Conservation (phyloP, 1,140 invertebrate species). For the Drosophila orena region DNA sequence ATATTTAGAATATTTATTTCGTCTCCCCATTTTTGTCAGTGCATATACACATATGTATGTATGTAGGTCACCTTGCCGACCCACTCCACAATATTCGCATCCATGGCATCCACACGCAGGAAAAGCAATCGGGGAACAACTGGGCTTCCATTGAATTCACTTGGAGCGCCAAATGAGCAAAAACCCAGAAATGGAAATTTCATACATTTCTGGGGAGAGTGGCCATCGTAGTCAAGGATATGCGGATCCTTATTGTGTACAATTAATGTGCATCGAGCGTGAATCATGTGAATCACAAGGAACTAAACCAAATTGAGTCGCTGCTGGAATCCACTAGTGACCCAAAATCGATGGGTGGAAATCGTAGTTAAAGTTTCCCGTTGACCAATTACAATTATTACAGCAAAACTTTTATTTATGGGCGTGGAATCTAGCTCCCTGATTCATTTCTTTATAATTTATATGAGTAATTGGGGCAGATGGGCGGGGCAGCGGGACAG, state of each 20-base stretch:
- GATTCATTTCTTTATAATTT: slow-evolving; percentile 80
- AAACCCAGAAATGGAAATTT: slow-evolving; percentile 70
- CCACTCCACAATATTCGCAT: slow-evolving; percentile 27
- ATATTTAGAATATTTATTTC: neutral
- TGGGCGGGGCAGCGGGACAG: neutral
- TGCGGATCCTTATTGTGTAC: slow-evolving; percentile 58
- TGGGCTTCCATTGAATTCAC: slow-evolving; percentile 65
- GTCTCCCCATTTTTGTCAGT: slow-evolving; percentile 6
- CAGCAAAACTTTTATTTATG: slow-evolving; percentile 74
- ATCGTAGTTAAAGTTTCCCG: slow-evolving; percentile 51
- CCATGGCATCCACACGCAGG: slow-evolving; percentile 33
- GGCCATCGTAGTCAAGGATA: slow-evolving; percentile 67
- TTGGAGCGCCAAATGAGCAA: slow-evolving; percentile 61
- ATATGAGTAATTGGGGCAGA: slow-evolving; percentile 68
- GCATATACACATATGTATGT: slow-evolving; percentile 18
- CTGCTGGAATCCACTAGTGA: slow-evolving; percentile 45
- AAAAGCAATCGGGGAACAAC: slow-evolving; percentile 42
- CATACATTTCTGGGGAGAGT: slow-evolving; percentile 41
- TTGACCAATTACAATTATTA: slow-evolving; percentile 78
- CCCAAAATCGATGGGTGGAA: slow-evolving; percentile 63
- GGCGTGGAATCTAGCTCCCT: slow-evolving; percentile 21
- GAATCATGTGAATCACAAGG: slow-evolving; percentile 76
- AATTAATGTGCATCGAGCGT: slow-evolving; percentile 81
- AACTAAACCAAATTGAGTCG: slow-evolving; percentile 46
- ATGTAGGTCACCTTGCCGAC: slow-evolving; percentile 37